Base-by-base conservation (phyloP, 2,888 invertebrate species). In the Lutraria lutraria region DNA sequence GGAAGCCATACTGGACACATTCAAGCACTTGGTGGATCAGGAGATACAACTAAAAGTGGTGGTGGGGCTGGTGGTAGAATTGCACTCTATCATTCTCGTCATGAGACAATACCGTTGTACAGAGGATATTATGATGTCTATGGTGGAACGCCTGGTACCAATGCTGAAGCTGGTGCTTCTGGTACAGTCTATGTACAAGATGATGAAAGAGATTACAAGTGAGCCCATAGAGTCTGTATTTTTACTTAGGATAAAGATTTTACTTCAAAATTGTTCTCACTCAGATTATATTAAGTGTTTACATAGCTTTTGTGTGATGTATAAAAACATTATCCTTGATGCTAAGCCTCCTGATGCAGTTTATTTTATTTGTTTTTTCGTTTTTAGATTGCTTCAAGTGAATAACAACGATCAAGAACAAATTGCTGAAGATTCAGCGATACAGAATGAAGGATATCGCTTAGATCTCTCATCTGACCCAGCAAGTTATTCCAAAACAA, bases 1-100 rank as follows among this genome's bases (percentile, higher is more conserved):
- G 95, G 95, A 31, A 94, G 94, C 80, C 94, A 95, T 89, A 95
- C 95, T 34, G 95, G 95, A 19, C 92, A 92, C 13, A 94, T 95
- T 15, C 92, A 94, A 83, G 92, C 93, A 15, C 79, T 93, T 31
- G 95, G 95, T 80, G 95, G 95, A 19, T 87, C 88, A 15, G 94
- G 93, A 3, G 93, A 93, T 52, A 80, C 88, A 0, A 79, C 83
- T 0, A 81, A 86, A 25, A 94, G 93, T 56, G 87, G 87, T 13
- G 94, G 94, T n/a, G 92, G 95, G 76, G 87, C 94, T 53, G 95
- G 95, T n/a, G 95, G 95, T n/a, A 88, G 95, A 34, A 92, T 95
- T 52, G 94, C 94, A 43, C 85, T 95, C 29, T 94, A 94, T 82
- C 95, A 95, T 87, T 43, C 90, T 60, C 92, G 94, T 34, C 92